Base-by-base conservation (phyloP, 2,888 invertebrate genomes). In the Pachymerium ferrugineum region DNA sequence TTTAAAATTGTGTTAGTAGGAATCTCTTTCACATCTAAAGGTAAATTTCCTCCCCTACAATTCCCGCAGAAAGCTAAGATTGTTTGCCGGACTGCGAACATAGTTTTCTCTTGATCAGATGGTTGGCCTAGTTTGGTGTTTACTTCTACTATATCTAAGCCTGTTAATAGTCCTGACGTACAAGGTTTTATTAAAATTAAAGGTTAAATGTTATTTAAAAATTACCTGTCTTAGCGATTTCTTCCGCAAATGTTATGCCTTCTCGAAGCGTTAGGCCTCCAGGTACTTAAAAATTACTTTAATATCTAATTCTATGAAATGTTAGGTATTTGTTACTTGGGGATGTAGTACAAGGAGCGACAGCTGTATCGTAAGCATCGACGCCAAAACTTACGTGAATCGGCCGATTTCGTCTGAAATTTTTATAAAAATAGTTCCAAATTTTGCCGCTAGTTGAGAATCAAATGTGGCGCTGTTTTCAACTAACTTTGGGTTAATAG, bases 311-410 rank as follows among this genome's bases (percentile, higher is more conserved):
- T 29, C 6, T 70, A 29, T 42, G 4, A 42, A 33, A 33, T 12
- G 6, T 3, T 14, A 67, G 6, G 19, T 3, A 70, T 29, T n/a
- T 29, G 75, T 74, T 83, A 90, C 90, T 90, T 82, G 90, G 86
- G 2, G 92, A 92, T 75, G 95, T 95, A 1, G 96, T 97, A 80
- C 92, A 91, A 0, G 95, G 94, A 0, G 94, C 93, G 83, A 92
- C 90, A 3, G 88, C 80, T 3, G 90, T 88, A 82, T 96, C 96
- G 75, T 97, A 83, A 0, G 90, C 87, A 83, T 97, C 96, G 70
- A 97, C 92, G 83, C 97, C 96, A 81, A 93, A 96, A 81, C 95
- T 95, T 16, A 97, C 88, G 80, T 97, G 97, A 42, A 96, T 87
- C 3, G 81, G 81, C 19, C 80, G 77, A 4, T 79, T 78, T 28